Conservation (phyloP, 2,888 invertebrate species). For the Calliopum simillimum region DNA sequence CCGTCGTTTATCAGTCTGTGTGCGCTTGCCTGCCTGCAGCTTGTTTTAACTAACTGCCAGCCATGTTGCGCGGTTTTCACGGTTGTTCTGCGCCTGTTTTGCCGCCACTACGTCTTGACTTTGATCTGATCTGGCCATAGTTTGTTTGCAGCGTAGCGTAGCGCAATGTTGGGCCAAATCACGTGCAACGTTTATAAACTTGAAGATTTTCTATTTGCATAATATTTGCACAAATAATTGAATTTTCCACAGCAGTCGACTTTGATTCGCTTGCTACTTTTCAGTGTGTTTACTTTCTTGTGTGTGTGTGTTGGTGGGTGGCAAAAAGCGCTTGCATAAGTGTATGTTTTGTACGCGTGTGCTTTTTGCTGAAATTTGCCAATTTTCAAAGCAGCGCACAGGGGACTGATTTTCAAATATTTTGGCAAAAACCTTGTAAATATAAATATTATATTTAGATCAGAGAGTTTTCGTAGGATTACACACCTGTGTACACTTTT, state of each 20-base stretch:
- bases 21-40: constrained; percentile 28
- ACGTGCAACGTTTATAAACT: constrained; percentile 46
- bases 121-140: background rate
- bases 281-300: background rate
- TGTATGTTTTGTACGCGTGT: background rate
- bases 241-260: constrained; percentile 49
- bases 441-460: too few relatives aligned
- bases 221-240: constrained; percentile 65
- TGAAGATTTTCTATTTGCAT: constrained; percentile 55
- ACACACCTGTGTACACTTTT: too few relatives aligned
- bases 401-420: background rate
- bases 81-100: background rate
- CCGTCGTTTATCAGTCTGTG: constrained; percentile 6
- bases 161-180: constrained; percentile 43
- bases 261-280: background rate
- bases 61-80: constrained; percentile 11
- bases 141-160: background rate
- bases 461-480: too few relatives aligned
- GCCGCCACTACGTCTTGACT: too few relatives aligned
- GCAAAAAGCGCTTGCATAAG: background rate
- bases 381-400: background rate
- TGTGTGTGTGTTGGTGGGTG: background rate
- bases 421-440: too few relatives aligned
- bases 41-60: constrained; percentile 20
- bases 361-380: constrained; percentile 14